phyloP scores from a whole-genome alignment of 2,888 invertebrate genomes.

The Mythimna vitellina region DNA sequence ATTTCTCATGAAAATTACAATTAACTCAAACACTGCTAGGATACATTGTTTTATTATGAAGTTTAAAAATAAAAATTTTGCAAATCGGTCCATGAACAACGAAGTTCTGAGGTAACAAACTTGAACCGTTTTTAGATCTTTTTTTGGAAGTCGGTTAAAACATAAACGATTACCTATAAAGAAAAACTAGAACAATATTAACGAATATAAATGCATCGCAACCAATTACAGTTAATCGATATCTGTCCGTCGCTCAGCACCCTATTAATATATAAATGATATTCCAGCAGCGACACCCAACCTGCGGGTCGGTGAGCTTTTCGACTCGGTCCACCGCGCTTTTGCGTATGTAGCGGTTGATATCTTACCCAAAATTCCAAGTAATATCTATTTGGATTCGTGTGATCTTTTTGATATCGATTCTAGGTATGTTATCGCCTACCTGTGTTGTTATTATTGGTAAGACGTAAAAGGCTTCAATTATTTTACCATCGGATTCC shows the following conservation, averaged over 20 bases:
- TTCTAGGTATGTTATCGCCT: neutral
- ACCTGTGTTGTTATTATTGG: neutral
- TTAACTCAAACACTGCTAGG: too few species aligned
- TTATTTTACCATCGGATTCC: neutral
- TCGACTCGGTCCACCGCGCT: conserved; percentile 17
- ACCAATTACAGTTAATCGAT: conserved; percentile 32
- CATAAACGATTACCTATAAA: conserved; percentile 4
- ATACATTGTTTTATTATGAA: too few species aligned
- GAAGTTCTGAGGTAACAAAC: too few species aligned
- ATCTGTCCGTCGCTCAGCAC: conserved; percentile 18
- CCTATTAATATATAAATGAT: conserved; percentile 15
- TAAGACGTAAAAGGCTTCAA: too few species aligned
- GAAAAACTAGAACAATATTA: neutral
- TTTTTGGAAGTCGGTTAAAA: neutral
- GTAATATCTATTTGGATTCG: conserved; percentile 6
- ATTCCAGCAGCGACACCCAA: conserved; percentile 23
- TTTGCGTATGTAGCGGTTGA: conserved; percentile 23
- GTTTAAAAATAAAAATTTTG: too few species aligned
- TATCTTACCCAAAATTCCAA: conserved; percentile 22
- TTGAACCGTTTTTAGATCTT: too few species aligned
- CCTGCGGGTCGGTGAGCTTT: conserved; percentile 43
- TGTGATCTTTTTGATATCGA: neutral
- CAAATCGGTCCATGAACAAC: too few species aligned
- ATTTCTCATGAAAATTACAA: too few species aligned
- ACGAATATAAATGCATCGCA: conserved; percentile 24